Base-by-base conservation (phyloP, 2,888 invertebrate genomes). In the Axea sp. region DNA sequence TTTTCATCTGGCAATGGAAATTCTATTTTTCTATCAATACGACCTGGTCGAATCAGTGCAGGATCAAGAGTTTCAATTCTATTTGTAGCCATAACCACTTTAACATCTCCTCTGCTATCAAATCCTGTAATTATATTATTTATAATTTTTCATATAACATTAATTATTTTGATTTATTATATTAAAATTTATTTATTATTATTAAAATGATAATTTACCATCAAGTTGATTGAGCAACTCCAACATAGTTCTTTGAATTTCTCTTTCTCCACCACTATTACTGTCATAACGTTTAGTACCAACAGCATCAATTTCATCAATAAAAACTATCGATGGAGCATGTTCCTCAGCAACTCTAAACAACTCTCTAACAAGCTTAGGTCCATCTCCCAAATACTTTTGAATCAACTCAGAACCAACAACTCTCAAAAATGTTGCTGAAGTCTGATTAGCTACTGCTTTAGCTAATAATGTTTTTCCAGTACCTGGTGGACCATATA, bases 341-440 rank as follows among this genome's bases (percentile, higher is more conserved):
- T 99, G 98, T 86, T 99, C 99, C 86, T 99, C 99, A 0, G 99
- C 99, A n/a, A 99, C 99, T 81, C 99, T 91, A 89, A 99, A 99
- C 69, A 99, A 89, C 86, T 99, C 99, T 59, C 99, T 91, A 0
- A 99, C 99, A 72, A 99, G 90, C 89, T 99, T 99, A 0, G 99
- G 99, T 0, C 99, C 99, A 89, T 99, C 99, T 75, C 99, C 99
- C 89, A 98, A 91, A 89, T 99, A 99, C 88, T 99, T 99, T 85
- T 99, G 99, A 84, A 99, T 99, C 14, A 99, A 91, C 88, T 99
- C 99, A 1, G 99, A 98, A n/a, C 99, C 99, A 9, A 99, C 99
- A 53, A 99, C 99, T 79, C 99, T 91, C 43, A 99, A 90, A 89
- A 99, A 99, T 8, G 99, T 99, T 0, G 99, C 99, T 0, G 99